phyloP scores from a whole-genome alignment of 2,797 vertebrate genomes.

The Sebastes ruberrimus region DNA sequence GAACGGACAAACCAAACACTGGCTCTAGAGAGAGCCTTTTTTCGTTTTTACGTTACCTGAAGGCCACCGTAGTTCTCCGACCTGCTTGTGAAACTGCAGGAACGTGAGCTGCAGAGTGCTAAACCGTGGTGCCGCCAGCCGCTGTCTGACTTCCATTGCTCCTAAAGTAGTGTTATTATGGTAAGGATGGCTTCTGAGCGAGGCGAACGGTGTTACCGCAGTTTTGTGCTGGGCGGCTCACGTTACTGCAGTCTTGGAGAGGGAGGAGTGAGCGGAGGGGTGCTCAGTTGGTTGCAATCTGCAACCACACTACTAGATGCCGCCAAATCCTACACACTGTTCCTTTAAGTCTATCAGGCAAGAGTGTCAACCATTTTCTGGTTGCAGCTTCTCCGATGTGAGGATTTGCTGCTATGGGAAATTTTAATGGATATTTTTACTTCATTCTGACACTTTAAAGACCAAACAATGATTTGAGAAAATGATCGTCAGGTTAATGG shows the following conservation, averaged over 20 bases:
- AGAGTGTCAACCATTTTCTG: not conserved
- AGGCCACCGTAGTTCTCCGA: not conserved
- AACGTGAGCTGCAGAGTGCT: not conserved
- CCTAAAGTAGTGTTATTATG: not conserved
- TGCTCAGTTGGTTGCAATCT: not conserved
- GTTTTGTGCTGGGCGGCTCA: not conserved
- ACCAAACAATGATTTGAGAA: not conserved
- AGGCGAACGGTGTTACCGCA: not conserved
- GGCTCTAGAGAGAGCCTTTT: no score
- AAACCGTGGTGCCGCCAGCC: fast-evolving
- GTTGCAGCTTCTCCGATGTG: not conserved
- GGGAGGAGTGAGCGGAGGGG: no score
- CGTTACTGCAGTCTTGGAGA: not conserved
- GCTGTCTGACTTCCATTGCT: not conserved
- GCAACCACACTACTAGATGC: no score
- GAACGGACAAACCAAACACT: no score
- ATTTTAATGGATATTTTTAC: not conserved
- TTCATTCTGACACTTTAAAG: not conserved
- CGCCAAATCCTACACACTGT: no score
- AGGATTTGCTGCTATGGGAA: not conserved
- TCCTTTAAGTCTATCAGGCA: no score
- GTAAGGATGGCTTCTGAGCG: not conserved
- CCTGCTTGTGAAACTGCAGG: not conserved
- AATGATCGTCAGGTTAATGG: not conserved
- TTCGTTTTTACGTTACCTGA: no score